Base-by-base conservation (phyloP, 2,888 invertebrate genomes). In the Cerastis rubricosa region DNA sequence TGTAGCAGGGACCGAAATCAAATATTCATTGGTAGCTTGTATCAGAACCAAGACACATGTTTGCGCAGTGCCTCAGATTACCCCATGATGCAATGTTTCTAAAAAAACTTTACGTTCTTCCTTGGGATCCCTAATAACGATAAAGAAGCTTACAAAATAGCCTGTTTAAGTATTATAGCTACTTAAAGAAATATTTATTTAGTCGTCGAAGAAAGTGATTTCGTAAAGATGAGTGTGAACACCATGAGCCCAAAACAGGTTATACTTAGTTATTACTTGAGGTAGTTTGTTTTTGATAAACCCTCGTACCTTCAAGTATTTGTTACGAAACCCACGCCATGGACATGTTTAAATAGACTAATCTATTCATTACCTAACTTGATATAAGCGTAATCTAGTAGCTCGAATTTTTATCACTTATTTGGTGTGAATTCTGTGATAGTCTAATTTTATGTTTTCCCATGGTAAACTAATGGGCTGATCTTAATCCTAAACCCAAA, bases 191-290 rank as follows among this genome's bases (percentile, higher is more conserved):
- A 76, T 76, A 83, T 83, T 80, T 76, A 57, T 80, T 76, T 57
- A 63, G 70, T 73, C 67, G 63, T 72, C 49, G 61, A 83, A 40
- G 83, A 86, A 84, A 84, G 81, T 86, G 81, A 83, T 80, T 76
- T 80, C 59, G 71, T 76, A 63, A 77, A 59, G 45, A 66, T 64
- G n/a, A 54, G 47, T 71, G 40, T 65, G 59, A 77, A 65, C 64
- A 29, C 61, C 66, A 22, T 64, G 25, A 61, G 61, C 40, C 49
- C 69, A 51, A 29, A 67, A 64, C 70, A 59, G 68, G 71, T 71
- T 76, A 22, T 35, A 47, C 12, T 57, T 47, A n/a, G 14, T 71
- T 8, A 17, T 35, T 59, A n/a, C 7, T 75, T 61, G 29, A 51
- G 7, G 49, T 57, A 43, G 64, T 78, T 83, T 54, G 51, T 65